phyloP scores from a whole-genome alignment of 1,140 invertebrate species.

The Liolophura sinensis region DNA sequence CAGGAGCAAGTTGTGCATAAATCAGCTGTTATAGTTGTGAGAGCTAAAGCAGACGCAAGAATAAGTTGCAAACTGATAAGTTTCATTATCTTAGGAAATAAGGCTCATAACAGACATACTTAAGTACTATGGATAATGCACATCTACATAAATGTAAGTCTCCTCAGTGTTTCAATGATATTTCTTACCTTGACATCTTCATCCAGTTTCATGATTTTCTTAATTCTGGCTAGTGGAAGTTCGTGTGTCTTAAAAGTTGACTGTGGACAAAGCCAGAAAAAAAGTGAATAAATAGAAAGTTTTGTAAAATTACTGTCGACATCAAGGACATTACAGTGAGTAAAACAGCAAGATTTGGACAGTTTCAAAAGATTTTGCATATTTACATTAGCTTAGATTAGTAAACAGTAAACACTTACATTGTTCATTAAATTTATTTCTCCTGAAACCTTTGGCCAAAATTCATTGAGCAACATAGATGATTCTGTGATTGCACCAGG shows the following conservation, averaged over 20 bases:
- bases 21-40: too few relatives aligned
- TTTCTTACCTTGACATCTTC: slow-evolving; percentile 85
- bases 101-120: too few relatives aligned
- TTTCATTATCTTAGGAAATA: too few relatives aligned
- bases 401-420: slow-evolving; percentile 27
- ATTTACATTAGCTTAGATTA: not conserved
- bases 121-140: too few relatives aligned
- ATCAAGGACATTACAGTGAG: too few relatives aligned
- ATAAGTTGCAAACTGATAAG: too few relatives aligned
- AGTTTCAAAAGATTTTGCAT: slow-evolving; percentile 1
- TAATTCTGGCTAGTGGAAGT: slow-evolving; percentile 92
- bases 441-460: slow-evolving; percentile 43
- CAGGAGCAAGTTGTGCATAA: too few relatives aligned
- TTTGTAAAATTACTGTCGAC: too few relatives aligned
- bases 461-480: slow-evolving; percentile 38
- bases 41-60: too few relatives aligned
- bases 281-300: not conserved
- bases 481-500: slow-evolving; percentile 30
- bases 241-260: slow-evolving; percentile 89
- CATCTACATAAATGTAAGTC: too few relatives aligned
- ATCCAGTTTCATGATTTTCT: slow-evolving; percentile 99
- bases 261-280: slow-evolving; percentile 57
- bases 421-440: slow-evolving; percentile 38
- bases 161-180: not conserved
- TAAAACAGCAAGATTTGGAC: not conserved